Conservation (phyloP, 30 jellyfish, hydroid and myxozoan genomes). For the Chironex yamaguchii region DNA sequence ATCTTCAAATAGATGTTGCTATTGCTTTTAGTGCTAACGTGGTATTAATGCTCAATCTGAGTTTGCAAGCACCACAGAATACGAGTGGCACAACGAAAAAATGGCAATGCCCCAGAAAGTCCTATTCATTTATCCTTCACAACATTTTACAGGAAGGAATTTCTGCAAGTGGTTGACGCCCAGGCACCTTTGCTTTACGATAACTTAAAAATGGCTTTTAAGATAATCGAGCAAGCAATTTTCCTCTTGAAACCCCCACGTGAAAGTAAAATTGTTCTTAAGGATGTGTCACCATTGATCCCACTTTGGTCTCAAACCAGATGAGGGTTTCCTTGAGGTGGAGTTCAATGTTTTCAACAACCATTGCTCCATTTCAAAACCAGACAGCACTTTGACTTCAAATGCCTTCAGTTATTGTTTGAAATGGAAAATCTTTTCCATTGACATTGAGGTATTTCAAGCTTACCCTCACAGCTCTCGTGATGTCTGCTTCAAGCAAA, state of each 20-base stretch:
- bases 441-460: not conserved
- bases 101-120: slow-evolving; percentile 47
- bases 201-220: slow-evolving; percentile 12
- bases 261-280: not conserved
- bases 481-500: slow-evolving; percentile 37
- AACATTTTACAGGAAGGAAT: not conserved
- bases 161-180: slow-evolving; percentile 18
- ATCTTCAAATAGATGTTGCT: slow-evolving; percentile 52
- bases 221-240: slow-evolving; percentile 12
- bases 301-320: slow-evolving; percentile 21
- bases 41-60: slow-evolving; percentile 59
- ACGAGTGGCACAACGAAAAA: slow-evolving; percentile 50
- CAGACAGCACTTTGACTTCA: not conserved
- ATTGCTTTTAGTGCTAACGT: slow-evolving; percentile 46
- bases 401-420: not conserved
- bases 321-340: slow-evolving; percentile 17
- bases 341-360: not conserved
- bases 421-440: slow-evolving; percentile 4
- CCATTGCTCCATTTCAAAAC: not conserved
- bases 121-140: slow-evolving; percentile 4
- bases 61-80: slow-evolving; percentile 69
- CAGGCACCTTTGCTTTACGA: slow-evolving; percentile 16
- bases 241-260: not conserved
- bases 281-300: slow-evolving; percentile 26
- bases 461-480: slow-evolving; percentile 18